Conservation (phyloP, 2,888 invertebrate species). For the Nomada fabriciana region DNA sequence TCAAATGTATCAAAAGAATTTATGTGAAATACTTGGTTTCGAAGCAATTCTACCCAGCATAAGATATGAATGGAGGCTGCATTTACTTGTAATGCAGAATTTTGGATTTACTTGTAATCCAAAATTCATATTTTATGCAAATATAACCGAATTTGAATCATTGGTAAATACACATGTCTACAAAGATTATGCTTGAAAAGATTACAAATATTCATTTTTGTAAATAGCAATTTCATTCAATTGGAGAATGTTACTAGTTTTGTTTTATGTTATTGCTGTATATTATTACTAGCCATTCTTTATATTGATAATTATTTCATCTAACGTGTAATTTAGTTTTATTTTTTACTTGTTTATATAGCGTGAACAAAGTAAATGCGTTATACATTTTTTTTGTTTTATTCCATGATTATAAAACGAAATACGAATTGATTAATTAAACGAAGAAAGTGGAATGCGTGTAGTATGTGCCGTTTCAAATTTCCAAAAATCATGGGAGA, state of each 20-base stretch:
- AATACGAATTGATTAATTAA: conserved; percentile 44
- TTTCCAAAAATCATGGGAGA: conserved; percentile 39
- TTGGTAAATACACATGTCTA: conserved; percentile 10
- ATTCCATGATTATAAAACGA: conserved; percentile 31
- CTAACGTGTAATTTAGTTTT: conserved; percentile 45
- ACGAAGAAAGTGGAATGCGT: conserved; percentile 15
- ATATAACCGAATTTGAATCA: background rate
- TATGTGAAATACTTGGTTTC: conserved; percentile 8
- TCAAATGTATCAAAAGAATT: background rate
- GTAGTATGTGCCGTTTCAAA: conserved; percentile 40
- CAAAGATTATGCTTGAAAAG: conserved; percentile 3
- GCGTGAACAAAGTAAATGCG: conserved; percentile 19
- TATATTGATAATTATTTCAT: conserved; percentile 30
- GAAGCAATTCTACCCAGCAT: background rate
- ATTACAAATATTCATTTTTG: conserved; percentile 20
- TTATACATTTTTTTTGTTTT: conserved; percentile 22
- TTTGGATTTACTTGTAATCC: conserved; percentile 53
- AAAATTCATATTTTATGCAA: background rate
- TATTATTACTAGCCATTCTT: conserved; percentile 39
- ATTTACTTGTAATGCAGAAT: conserved; percentile 56
- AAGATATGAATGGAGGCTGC: conserved; percentile 25
- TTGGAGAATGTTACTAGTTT: conserved; percentile 31
- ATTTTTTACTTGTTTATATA: conserved; percentile 43
- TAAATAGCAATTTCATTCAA: conserved; percentile 33
- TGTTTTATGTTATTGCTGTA: conserved; percentile 45